These are phyloP conservation scores for Tinea pellionella DNA, from an alignment of 2,888 invertebrate species.

Conservation along the genomic window DNA sequence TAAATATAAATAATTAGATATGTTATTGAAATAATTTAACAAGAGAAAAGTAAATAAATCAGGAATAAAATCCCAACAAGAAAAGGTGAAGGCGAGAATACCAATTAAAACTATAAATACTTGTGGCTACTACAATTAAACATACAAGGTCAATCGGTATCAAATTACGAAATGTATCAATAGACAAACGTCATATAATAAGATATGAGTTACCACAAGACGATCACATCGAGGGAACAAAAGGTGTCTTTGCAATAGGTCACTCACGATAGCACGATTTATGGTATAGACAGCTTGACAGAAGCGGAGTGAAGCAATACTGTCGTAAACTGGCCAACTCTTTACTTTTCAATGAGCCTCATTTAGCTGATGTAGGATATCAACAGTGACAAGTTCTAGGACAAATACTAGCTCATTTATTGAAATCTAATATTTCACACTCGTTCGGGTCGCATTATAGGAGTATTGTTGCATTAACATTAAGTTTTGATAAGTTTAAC, in stretches of 20 bases:
- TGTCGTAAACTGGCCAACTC: conserved; percentile 26
- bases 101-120: not conserved
- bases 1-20: not conserved
- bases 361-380: conserved; percentile 30
- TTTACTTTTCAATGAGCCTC: conserved; percentile 38
- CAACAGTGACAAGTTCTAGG: conserved; percentile 42
- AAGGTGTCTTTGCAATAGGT: conserved; percentile 17
- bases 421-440: not conserved
- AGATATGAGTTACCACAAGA: conserved; percentile 2
- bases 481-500: not conserved
- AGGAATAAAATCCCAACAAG: not conserved
- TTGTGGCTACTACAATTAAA: conserved; percentile 5
- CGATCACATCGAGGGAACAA: conserved; percentile 13
- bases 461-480: not conserved
- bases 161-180: not conserved
- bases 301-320: conserved; percentile 18
- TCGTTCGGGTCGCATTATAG: not conserved
- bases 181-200: conserved; percentile 2
- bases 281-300: conserved; percentile 14
- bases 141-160: not conserved
- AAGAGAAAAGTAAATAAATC: not conserved
- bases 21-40: not conserved
- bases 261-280: conserved; percentile 14
- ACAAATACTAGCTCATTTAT: conserved; percentile 21
- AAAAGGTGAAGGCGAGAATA: not conserved